These are phyloP conservation scores for Peromyscus maniculatus DNA, from an alignment of 2,113 vertebrate genomes.

Conservation along the genomic window DNA sequence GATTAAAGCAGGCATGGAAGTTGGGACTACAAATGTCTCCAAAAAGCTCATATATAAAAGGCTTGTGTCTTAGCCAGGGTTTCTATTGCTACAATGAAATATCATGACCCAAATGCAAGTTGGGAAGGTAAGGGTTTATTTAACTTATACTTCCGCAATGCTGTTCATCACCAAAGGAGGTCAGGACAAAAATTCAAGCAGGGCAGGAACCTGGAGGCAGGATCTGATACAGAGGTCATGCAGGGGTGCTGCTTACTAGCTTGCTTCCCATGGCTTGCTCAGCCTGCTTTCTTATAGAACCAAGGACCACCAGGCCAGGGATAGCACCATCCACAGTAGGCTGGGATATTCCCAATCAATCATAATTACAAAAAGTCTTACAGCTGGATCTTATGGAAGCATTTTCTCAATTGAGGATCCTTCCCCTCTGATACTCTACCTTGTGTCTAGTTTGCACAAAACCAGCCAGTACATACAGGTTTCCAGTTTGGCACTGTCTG, in stretches of 20 bases:
- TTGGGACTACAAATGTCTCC: neutral
- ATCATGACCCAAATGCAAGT: neutral
- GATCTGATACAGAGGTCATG: neutral
- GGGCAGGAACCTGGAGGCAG: neutral
- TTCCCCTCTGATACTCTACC: neutral
- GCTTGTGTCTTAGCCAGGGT: neutral
- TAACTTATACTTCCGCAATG: neutral
- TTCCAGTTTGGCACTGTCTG: neutral
- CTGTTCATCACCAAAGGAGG: neutral
- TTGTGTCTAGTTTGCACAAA: neutral
- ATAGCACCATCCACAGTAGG: neutral
- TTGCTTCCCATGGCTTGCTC: neutral
- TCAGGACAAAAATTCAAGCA: neutral
- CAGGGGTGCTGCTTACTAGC: neutral
- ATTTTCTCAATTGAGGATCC: neutral
- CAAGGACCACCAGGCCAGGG: neutral
- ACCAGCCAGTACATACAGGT: neutral
- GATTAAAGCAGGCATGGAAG: neutral
- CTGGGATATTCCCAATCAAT: neutral
- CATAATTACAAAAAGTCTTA: neutral
- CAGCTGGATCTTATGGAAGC: neutral
- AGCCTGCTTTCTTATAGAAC: neutral
- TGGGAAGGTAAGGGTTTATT: neutral
- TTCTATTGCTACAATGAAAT: neutral
- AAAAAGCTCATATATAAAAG: too few species aligned